Conservation (phyloP, 2,113 vertebrate species). For the Tretioscincus oriximinensis region DNA sequence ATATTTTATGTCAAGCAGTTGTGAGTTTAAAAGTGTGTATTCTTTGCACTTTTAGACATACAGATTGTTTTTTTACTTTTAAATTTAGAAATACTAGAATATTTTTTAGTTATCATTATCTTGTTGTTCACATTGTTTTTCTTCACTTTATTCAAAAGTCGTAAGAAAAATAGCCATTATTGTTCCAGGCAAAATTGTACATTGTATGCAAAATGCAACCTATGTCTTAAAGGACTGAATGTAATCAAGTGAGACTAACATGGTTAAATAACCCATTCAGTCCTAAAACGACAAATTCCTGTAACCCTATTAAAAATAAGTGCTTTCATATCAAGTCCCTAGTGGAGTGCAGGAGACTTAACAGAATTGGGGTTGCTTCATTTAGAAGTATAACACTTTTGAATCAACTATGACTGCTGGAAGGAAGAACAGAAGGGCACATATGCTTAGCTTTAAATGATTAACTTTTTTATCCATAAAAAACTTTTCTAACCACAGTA, state of each 20-base stretch:
- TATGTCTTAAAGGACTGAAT: neutral
- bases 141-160: neutral
- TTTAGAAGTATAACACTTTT: slow-evolving; percentile 62
- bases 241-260: neutral
- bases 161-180: neutral
- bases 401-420: slow-evolving; percentile 76
- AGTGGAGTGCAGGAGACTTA: slow-evolving; percentile 30
- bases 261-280: neutral
- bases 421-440: slow-evolving; percentile 81
- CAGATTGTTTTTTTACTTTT: neutral
- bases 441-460: slow-evolving; percentile 80
- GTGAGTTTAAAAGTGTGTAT: neutral
- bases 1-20: neutral
- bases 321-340: slow-evolving; percentile 34
- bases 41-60: neutral
- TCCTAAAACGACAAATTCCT: slow-evolving; percentile 2
- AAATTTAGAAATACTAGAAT: neutral
- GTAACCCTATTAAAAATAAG: slow-evolving; percentile 32
- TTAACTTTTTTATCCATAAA: slow-evolving; percentile 78
- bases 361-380: slow-evolving; percentile 42
- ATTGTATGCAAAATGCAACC: slow-evolving; percentile 10
- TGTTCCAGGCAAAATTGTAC: neutral
- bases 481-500: slow-evolving; percentile 69
- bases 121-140: neutral
- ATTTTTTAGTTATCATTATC: neutral